These are phyloP conservation scores for Bos javanicus DNA, from an alignment of 2,113 vertebrate genomes.

Conservation along the genomic window DNA sequence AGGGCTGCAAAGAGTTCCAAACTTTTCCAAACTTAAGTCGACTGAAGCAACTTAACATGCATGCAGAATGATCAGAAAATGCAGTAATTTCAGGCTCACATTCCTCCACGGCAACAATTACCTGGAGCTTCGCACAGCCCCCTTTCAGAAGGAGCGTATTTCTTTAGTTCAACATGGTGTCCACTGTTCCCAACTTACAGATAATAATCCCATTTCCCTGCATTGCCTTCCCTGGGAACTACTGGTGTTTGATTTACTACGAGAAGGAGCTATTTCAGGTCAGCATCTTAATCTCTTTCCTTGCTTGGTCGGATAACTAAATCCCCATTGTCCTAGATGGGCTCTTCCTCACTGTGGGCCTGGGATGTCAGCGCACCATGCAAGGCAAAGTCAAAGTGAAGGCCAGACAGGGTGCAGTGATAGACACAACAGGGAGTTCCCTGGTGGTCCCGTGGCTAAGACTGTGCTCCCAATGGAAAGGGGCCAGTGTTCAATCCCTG, in stretches of 20 bases:
- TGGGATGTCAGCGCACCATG: accelerated
- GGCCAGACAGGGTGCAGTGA: not conserved
- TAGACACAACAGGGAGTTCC: not conserved
- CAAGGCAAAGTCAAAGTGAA: not conserved
- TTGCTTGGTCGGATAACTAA: accelerated
- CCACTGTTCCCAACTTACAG: not conserved
- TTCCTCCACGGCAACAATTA: not conserved
- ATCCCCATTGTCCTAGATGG: accelerated
- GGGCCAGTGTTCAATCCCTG: not conserved
- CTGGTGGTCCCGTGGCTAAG: not conserved
- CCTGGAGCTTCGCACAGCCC: accelerated
- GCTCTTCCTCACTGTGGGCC: not conserved
- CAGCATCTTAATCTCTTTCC: not conserved
- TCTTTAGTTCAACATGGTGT: accelerated
- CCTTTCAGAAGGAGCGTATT: not conserved
- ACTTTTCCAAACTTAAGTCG: not conserved
- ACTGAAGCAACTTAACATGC: not conserved
- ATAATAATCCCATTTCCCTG: not conserved
- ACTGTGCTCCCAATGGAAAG: not conserved
- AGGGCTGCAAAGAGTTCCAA: not conserved
- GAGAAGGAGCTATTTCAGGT: accelerated
- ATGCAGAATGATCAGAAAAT: not conserved
- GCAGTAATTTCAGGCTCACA: not conserved
- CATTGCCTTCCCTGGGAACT: accelerated
- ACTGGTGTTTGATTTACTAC: accelerated